Evolutionary conservation across 2,797 vertebrate genomes (phyloP).

Genomic region (Prunella strophiata): DNA sequence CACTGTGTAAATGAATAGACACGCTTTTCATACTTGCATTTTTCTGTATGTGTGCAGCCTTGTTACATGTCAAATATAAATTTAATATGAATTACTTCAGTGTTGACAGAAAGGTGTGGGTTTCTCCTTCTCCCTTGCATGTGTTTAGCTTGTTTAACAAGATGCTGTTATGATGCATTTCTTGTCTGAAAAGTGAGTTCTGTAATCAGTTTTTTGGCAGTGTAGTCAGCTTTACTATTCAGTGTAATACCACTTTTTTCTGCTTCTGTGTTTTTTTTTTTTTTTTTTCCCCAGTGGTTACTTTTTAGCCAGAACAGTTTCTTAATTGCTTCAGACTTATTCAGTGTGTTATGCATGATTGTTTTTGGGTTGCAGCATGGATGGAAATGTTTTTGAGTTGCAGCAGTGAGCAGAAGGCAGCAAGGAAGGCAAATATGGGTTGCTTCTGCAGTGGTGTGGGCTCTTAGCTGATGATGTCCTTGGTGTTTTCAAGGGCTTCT

Average conservation of each 20-base stretch:
- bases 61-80: conserved; percentile 25
- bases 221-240: neutral
- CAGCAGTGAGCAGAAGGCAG: neutral
- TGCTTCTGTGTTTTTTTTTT: neutral
- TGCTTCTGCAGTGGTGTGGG: neutral
- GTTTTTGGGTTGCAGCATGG: neutral
- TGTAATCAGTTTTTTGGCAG: neutral
- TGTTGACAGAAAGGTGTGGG: conserved; percentile 22
- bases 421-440: neutral
- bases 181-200: neutral
- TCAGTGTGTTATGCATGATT: neutral
- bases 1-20: conserved; percentile 37
- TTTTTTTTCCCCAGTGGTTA: neutral
- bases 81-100: neutral
- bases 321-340: neutral
- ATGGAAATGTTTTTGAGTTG: neutral
- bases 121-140: conserved; percentile 11
- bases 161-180: conserved; percentile 14
- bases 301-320: neutral
- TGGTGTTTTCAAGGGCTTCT: neutral
- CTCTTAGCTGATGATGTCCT: neutral
- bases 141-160: conserved; percentile 9
- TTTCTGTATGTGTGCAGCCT: neutral
- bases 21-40: conserved; percentile 25
- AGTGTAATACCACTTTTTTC: neutral